Conservation (phyloP, 2,888 invertebrate genomes). For the Arge pagana region DNA sequence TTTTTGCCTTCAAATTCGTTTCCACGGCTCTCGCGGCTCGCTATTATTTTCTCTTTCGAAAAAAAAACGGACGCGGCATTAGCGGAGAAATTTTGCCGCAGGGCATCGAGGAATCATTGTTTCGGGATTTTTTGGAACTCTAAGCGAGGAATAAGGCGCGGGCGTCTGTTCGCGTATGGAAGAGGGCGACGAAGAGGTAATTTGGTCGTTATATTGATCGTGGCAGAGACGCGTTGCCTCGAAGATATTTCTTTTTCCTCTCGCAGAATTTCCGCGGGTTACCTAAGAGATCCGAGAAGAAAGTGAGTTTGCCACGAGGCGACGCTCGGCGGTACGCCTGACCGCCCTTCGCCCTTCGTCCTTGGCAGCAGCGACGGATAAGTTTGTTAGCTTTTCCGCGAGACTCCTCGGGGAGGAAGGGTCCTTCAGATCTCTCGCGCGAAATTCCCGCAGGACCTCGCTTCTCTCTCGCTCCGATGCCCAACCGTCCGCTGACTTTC, state of each 20-base stretch:
- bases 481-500: neutral
- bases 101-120: too few relatives aligned
- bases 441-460: constrained; percentile 4
- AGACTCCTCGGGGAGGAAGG: constrained; percentile 13
- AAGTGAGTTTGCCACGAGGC: constrained; percentile 14
- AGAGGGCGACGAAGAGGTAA: neutral
- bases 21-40: too few relatives aligned
- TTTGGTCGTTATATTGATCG: constrained; percentile 31
- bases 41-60: too few relatives aligned
- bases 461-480: constrained; percentile 12
- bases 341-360: constrained; percentile 18
- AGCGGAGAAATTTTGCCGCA: too few relatives aligned
- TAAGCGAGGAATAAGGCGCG: too few relatives aligned
- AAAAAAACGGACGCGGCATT: too few relatives aligned
- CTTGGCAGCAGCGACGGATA: constrained; percentile 23
- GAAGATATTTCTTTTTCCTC: constrained; percentile 5
- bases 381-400: constrained; percentile 25
- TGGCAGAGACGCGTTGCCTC: constrained; percentile 18
- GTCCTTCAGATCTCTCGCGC: constrained; percentile 16
- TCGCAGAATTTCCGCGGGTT: constrained; percentile 26
- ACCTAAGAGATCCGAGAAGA: constrained; percentile 5
- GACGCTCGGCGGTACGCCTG: constrained; percentile 25
- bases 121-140: neutral
- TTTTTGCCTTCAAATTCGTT: too few relatives aligned
- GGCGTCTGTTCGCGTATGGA: neutral